Evolutionary conservation across 2,113 vertebrate genomes (phyloP), one percentile per base, ranked within the genome.

Genomic region (Dipodomys stephensi): DNA sequence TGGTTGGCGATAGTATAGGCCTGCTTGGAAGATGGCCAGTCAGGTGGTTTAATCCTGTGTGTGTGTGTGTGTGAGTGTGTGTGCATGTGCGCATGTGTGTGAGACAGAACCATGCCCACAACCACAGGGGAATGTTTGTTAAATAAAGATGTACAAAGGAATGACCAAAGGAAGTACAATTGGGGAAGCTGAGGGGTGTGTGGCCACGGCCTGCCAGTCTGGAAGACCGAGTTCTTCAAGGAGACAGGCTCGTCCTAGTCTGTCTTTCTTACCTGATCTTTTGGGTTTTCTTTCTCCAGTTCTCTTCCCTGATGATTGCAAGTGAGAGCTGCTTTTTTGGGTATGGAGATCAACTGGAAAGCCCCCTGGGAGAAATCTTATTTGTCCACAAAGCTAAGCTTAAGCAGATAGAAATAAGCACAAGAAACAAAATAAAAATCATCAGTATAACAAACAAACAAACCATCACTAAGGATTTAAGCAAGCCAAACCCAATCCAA

Each of bases 71-170:
- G 13, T 64, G 12, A 35, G 23, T 44, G 64, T 35, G 25, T 67
- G n/a, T 39, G 39, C 5, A 6, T 39, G 39, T 39, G 39, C 39
- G 5, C 39, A 39, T 30, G 12, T 64, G 12, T 46, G 19, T 44
- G 64, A 30, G 71, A 22, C 22, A 83, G 72, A 39, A 49, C 64
- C 35, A 4, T 28, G 8, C 6, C 35, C 30, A 23, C 27, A 10
- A 19, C 7, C 9, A 1, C 7, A 12, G 0, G 8, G 60, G 32
- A 67, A 19, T 10, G 19, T 20, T 6, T 10, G 53, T 64, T 6
- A 57, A 81, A n/a, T 4, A n/a, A 68, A 10, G 28, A 18, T 57
- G 62, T 23, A 10, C 9, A 7, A 5, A 15, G 0, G 30, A 68
- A 49, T 2, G 76, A 39, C 7, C 4, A 23, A 7, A 91, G 46